These are phyloP conservation scores for Aphis craccivora DNA, from an alignment of 1,140 invertebrate species.

Conservation along the genomic window DNA sequence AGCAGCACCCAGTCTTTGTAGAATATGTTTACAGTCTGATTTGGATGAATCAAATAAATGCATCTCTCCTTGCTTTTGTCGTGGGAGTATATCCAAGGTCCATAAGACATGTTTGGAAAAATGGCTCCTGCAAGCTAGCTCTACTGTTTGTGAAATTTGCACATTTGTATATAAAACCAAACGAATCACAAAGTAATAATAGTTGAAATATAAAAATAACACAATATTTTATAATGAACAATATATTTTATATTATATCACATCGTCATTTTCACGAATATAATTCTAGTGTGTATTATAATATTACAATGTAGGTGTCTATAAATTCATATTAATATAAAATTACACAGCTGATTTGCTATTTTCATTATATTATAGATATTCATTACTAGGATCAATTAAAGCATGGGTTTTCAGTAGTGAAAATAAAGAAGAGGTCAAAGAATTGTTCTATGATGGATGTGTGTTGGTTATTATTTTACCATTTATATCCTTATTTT, in stretches of 20 bases:
- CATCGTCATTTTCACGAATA: not conserved
- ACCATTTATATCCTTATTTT: not conserved
- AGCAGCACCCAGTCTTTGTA: slow-evolving; percentile 5
- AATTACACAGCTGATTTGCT: not conserved
- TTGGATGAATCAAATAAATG: slow-evolving; percentile 65
- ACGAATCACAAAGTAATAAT: slow-evolving; percentile 60
- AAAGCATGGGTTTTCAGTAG: not conserved
- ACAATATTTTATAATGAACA: not conserved
- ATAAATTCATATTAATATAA: not conserved
- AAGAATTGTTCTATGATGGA: not conserved
- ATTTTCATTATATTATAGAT: not conserved
- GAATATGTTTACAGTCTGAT: slow-evolving; percentile 44
- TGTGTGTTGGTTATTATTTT: not conserved
- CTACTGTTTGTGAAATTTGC: slow-evolving; percentile 70
- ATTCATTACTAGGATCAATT: slow-evolving; percentile 7
- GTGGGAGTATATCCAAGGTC: slow-evolving; percentile 68
- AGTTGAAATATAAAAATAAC: not conserved
- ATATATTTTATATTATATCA: not conserved
- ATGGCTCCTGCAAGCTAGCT: slow-evolving; percentile 70
- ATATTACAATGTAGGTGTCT: not conserved
- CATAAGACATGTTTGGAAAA: slow-evolving; percentile 69
- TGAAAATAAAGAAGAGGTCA: not conserved
- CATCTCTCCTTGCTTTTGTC: slow-evolving; percentile 70
- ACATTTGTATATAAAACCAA: slow-evolving; percentile 66
- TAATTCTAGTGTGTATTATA: not conserved